Percentiles rank a stretch among this genome's conserved stretches.
Evolutionary conservation across 2,888 invertebrate genomes (phyloP).

Genomic region (Allophyes oxyacanthae): DNA sequence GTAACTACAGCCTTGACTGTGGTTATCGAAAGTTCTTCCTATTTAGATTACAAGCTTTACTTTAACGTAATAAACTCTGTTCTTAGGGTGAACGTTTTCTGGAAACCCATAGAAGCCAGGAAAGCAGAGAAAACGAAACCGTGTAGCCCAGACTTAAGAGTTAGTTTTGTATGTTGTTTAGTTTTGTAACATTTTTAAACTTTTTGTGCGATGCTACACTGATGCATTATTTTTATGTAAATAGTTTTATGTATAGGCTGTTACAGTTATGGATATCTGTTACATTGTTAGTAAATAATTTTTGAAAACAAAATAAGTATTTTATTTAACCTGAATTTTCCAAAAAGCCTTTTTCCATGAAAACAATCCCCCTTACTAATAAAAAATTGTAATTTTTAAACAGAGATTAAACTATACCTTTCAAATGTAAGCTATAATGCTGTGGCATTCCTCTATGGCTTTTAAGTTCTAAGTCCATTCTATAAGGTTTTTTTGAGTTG

Average conservation of each 20-base stretch:
- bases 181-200: constrained; percentile 25
- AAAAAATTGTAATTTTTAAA: too few species aligned
- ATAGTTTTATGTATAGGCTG: constrained; percentile 54
- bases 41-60: background rate
- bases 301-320: constrained; percentile 7
- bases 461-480: too few species aligned
- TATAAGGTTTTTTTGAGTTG: too few species aligned
- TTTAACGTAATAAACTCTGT: constrained; percentile 12
- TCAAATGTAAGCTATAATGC: too few species aligned
- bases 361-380: too few species aligned
- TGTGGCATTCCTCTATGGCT: too few species aligned
- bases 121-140: constrained; percentile 12
- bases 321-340: too few species aligned
- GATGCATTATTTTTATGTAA: constrained; percentile 49
- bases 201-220: constrained; percentile 20
- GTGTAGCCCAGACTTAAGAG: constrained; percentile 36
- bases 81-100: constrained; percentile 13
- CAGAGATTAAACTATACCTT: too few species aligned
- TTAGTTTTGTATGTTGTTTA: constrained; percentile 23
- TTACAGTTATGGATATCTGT: constrained; percentile 51
- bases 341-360: constrained; percentile 24
- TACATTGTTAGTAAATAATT: constrained; percentile 51
- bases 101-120: constrained; percentile 1
- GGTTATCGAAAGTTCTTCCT: too few species aligned
- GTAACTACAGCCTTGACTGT: too few species aligned